Percentiles rank a stretch among this genome's conserved stretches.
Evolutionary conservation across 2,797 vertebrate genomes (phyloP).

Genomic region (Bradypodion pumilum): DNA sequence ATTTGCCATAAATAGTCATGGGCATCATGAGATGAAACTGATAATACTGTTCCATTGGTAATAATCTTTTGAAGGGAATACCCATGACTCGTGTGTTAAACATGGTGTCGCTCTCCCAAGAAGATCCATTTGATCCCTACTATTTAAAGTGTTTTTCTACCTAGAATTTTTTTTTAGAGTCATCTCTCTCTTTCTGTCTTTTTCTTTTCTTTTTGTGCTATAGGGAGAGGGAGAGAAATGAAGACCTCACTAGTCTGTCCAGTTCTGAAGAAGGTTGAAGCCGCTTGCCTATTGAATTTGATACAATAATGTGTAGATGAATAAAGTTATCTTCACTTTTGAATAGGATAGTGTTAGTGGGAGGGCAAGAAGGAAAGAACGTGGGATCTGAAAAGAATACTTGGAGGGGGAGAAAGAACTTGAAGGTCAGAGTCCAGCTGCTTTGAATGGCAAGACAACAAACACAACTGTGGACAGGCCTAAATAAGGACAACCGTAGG

Average conservation of each 20-base stretch:
- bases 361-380: slow-evolving; percentile 90
- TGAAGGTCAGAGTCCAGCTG: slow-evolving; percentile 98
- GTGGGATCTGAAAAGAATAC: slow-evolving; percentile 91
- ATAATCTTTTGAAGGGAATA: slow-evolving; percentile 33
- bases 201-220: slow-evolving; percentile 53
- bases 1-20: too few relatives aligned
- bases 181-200: slow-evolving; percentile 64
- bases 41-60: background rate
- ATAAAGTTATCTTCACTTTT: slow-evolving; percentile 98
- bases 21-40: too few relatives aligned
- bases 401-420: slow-evolving; percentile 74
- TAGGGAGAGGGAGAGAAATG: slow-evolving; percentile 74
- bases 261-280: slow-evolving; percentile 81
- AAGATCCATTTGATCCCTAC: slow-evolving; percentile 65
- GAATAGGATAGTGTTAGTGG: slow-evolving; percentile 96
- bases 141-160: slow-evolving; percentile 40
- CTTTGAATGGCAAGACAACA: slow-evolving; percentile 90
- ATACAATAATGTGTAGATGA: slow-evolving; percentile 99
- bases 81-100: background rate
- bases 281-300: slow-evolving; percentile 94
- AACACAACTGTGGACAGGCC: slow-evolving; percentile 91
- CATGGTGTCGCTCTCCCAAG: slow-evolving; percentile 19
- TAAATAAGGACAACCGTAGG: slow-evolving; percentile 86
- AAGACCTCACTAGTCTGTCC: slow-evolving; percentile 89
- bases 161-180: slow-evolving; percentile 58